These are phyloP conservation scores for Carassius carassius DNA, from an alignment of 2,113 vertebrate genomes.

Conservation along the genomic window DNA sequence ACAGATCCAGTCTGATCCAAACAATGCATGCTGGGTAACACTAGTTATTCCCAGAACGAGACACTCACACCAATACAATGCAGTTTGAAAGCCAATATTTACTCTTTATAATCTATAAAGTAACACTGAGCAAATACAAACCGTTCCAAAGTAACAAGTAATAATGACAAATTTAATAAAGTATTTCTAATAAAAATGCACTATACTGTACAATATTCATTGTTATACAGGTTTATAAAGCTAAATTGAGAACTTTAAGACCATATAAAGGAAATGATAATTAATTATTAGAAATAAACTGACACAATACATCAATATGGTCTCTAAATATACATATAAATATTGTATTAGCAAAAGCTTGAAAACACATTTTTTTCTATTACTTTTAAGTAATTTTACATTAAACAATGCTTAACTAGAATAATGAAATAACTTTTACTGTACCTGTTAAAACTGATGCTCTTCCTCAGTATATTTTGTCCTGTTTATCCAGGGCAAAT, in stretches of 20 bases:
- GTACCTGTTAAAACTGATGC: too few species aligned
- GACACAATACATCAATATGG: too few species aligned
- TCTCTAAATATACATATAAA: too few species aligned
- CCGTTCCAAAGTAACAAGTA: neutral
- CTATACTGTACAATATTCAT: neutral
- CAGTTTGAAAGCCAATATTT: constrained; percentile 17
- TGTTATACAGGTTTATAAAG: neutral
- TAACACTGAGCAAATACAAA: neutral
- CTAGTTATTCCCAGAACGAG: neutral
- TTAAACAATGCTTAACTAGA: too few species aligned
- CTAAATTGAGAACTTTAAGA: neutral
- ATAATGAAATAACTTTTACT: too few species aligned
- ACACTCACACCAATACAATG: neutral
- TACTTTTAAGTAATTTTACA: too few species aligned
- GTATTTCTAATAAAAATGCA: neutral
- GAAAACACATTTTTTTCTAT: too few species aligned
- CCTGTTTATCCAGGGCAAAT: too few species aligned
- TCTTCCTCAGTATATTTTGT: too few species aligned
- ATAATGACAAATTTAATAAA: neutral
- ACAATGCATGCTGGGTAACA: constrained; percentile 8
- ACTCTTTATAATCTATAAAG: constrained; percentile 8
- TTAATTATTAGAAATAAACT: too few species aligned
- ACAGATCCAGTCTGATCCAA: neutral
- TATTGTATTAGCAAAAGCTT: too few species aligned
- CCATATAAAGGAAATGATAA: too few species aligned